Conservation (phyloP, 2,113 vertebrate genomes). For the Melanerpes aurifrons region DNA sequence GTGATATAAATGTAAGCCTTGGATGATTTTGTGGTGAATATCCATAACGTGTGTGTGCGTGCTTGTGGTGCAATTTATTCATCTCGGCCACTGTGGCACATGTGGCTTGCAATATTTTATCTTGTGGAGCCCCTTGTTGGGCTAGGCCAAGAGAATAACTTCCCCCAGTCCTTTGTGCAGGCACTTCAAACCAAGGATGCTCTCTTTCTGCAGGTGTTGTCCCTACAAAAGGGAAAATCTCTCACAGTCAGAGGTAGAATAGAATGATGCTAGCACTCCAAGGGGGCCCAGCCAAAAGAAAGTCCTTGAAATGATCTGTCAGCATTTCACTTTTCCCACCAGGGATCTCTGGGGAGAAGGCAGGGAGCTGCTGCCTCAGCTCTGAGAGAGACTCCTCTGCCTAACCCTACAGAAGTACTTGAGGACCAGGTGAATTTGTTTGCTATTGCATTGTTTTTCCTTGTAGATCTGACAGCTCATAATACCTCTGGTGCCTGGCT, state of each 20-base stretch:
- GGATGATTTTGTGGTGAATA: neutral
- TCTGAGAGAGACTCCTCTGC: neutral
- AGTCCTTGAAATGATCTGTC: neutral
- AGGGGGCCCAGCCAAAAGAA: accelerated
- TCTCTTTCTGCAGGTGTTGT: neutral
- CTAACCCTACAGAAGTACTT: neutral
- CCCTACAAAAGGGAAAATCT: neutral
- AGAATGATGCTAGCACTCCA: neutral
- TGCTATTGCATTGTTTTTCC: conserved; percentile 68
- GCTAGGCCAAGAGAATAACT: neutral
- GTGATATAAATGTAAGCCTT: neutral
- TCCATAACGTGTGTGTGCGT: neutral
- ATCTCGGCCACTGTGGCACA: neutral
- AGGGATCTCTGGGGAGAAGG: neutral
- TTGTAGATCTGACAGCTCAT: conserved; percentile 72
- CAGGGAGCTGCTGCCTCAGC: neutral
- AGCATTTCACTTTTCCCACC: neutral
- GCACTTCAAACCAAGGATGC: neutral
- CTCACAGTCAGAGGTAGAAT: neutral
- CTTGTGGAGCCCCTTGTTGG: neutral
- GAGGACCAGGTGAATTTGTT: conserved; percentile 60
- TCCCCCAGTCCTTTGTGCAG: neutral
- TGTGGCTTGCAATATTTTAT: neutral
- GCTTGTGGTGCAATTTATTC: neutral
- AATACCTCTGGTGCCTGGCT: conserved; percentile 71